Evolutionary conservation across 2,797 vertebrate genomes (phyloP).

Genomic region (Lagorchestes hirsutus): DNA sequence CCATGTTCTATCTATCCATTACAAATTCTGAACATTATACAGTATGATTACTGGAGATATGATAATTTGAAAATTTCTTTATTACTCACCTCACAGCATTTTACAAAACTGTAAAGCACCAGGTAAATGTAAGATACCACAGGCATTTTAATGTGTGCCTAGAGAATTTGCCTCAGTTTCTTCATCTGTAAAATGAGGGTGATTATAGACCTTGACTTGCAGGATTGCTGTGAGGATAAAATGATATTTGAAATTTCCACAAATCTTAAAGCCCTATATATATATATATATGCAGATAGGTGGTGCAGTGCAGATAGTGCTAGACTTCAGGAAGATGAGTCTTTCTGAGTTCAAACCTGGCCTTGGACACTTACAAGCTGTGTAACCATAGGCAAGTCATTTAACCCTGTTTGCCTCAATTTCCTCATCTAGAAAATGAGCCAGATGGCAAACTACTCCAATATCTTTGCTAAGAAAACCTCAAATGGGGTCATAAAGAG

Average conservation of each 20-base stretch:
- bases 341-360: no score
- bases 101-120: background rate
- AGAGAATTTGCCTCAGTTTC: background rate
- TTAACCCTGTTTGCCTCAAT: background rate
- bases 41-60: background rate
- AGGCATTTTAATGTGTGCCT: background rate
- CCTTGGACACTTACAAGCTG: no score
- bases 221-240: background rate
- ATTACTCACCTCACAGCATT: background rate
- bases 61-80: background rate
- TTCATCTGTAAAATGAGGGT: background rate
- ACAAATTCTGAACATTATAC: background rate
- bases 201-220: background rate
- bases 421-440: background rate
- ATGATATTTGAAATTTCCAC: background rate
- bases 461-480: background rate
- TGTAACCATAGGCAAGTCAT: no score
- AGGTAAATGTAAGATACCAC: background rate
- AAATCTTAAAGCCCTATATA: no score
- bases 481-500: background rate
- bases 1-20: background rate
- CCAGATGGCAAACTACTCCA: background rate
- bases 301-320: no score
- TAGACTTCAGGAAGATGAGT: no score
- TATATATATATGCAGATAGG: no score